Evolutionary conservation across 2,113 vertebrate genomes (phyloP).

Genomic region (Caranx melampygus): DNA sequence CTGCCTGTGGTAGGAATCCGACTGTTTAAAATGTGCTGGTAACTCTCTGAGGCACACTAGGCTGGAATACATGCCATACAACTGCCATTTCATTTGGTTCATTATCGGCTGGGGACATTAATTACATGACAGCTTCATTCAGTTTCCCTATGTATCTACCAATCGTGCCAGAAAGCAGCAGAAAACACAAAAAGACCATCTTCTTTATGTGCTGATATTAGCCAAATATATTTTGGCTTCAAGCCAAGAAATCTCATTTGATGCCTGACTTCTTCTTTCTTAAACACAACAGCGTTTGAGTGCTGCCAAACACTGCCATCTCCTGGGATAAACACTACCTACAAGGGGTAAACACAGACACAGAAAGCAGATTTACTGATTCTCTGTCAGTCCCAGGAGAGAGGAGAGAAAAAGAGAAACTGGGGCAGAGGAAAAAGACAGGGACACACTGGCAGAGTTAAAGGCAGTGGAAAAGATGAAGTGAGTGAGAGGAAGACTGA

Average conservation of each 20-base stretch:
- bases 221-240: constrained; percentile 31
- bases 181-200: not conserved
- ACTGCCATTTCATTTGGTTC: not conserved
- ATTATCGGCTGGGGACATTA: not conserved
- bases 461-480: constrained; percentile 11
- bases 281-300: constrained; percentile 8
- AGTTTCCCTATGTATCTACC: constrained; percentile 3
- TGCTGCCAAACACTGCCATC: constrained; percentile 72
- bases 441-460: constrained; percentile 22
- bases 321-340: constrained; percentile 61
- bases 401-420: constrained; percentile 41
- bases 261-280: constrained; percentile 33
- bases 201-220: constrained; percentile 11
- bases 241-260: constrained; percentile 30
- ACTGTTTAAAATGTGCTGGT: not conserved
- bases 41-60: not conserved
- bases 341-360: constrained; percentile 60
- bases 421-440: constrained; percentile 36
- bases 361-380: constrained; percentile 55
- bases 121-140: not conserved
- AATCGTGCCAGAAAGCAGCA: constrained; percentile 28
- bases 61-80: not conserved
- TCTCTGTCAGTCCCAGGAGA: constrained; percentile 53
- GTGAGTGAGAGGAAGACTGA: constrained; percentile 11
- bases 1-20: not conserved